Evolutionary conservation across 1,140 invertebrate genomes (phyloP), one percentile per base, ranked within the genome.

Genomic region (Physella acuta): DNA sequence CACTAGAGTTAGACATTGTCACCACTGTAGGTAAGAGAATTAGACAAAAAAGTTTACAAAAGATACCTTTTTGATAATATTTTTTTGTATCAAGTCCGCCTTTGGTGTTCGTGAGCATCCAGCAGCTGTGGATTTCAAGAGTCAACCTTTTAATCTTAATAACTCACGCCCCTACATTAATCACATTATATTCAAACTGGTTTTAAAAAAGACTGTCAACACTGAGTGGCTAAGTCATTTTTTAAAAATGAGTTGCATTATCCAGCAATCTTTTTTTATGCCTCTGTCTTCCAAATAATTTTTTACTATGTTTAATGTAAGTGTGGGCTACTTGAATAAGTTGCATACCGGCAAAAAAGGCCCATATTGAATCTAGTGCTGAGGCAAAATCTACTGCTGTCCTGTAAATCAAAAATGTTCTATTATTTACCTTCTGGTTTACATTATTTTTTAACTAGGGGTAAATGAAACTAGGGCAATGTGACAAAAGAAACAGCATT

Each of bases 371-470:
- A 75, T 83, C 82, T 52, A 80, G 71, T 28, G 82, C 82, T 59
- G 82, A 83, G 33, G 82, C 82, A 79, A 82, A 82, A 69, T 83
- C 81, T 58, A 79, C 73, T 49, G 82, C 76, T 51, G 82, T 81
- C 62, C 82, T 83, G 71, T 63, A 14, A 20, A 17, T 1, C 4
- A 63, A 24, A 63, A n/a, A n/a, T n/a, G n/a, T n/a, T n/a, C n/a
- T n/a, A n/a, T n/a, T n/a, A n/a, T n/a, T n/a, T n/a, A n/a, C n/a
- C n/a, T n/a, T n/a, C n/a, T n/a, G n/a, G n/a, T n/a, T n/a, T n/a
- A n/a, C n/a, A n/a, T n/a, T n/a, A n/a, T n/a, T n/a, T n/a, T n/a
- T n/a, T n/a, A n/a, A n/a, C n/a, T n/a, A n/a, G n/a, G n/a, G n/a
- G n/a, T n/a, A n/a, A n/a, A n/a, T n/a, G n/a, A n/a, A n/a, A n/a